Evolutionary conservation across 2,888 invertebrate species (phyloP), one percentile per base, ranked within the genome.

Genomic region (Lithophane semibrunnea): DNA sequence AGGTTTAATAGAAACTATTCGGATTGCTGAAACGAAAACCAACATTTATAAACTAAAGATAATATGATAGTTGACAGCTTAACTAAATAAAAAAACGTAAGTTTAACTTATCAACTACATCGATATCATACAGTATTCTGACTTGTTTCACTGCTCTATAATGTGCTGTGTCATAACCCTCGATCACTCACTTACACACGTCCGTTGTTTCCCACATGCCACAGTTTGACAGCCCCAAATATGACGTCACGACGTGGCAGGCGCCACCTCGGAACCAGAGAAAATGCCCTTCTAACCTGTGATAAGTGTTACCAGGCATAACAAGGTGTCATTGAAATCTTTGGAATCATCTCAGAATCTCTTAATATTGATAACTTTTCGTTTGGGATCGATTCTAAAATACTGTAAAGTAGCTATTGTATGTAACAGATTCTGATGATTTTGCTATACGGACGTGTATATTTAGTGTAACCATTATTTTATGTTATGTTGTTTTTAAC

Each of bases 201-300:
- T 82, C 77, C 80, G 75, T 85, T 80, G 86, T 85, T 90, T 90
- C 90, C 90, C 90, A 90, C 90, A 90, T 85, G 82, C 84, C 80
- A 83, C 73, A 64, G 75, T 76, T 82, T 90, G 91, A 88, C 90
- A 90, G 88, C 80, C 75, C 83, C 80, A 81, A 88, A 83, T 86
- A 81, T 90, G 89, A 90, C 86, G 87, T 90, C 85, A 89, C 80
- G 82, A 72, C 10, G 69, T 63, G 86, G 73, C 80, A 67, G 85
- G 83, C 89, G 88, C 88, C 88, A 88, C 79, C 86, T 78, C 42
- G 77, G 63, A n/a, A 54, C 54, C 77, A 12, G 70, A 78, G 78
- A 63, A 77, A 74, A 77, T 83, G 67, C 64, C 67, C 66, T 65
- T 54, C 63, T 29, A 70, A 73, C 52, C 63, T 44, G 13, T 37